Base-by-base conservation (phyloP, 1,140 invertebrate genomes). In the Protaetia brevitarsis region DNA sequence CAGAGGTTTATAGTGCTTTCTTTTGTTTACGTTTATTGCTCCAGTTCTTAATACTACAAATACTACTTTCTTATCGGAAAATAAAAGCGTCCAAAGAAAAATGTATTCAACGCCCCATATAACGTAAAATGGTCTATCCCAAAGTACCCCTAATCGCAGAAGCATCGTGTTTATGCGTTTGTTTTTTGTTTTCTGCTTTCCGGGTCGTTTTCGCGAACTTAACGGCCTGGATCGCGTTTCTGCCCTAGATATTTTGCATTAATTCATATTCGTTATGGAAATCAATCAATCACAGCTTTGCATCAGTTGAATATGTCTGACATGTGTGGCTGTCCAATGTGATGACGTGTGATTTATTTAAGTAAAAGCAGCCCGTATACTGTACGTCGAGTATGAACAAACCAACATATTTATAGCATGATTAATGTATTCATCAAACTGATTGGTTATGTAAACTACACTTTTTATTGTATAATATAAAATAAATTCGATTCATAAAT, bases 91-190 rank as follows among this genome's bases (percentile, higher is more conserved):
- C 16, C 41, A 21, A 51, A 23, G 41, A 51, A 51, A 51, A 51
- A 51, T 51, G 41, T 51, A 51, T 51, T 51, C 41, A 51, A 51
- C 41, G 41, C 41, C 5, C 16, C 41, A 51, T 51, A 51, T 51
- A 51, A 51, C 19, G 19, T 10, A 26, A 7, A 51, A 51, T 51
- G 41, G 41, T 10, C 41, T 19, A 51, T 51, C 16, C 41, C 41
- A 21, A 51, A 51, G 41, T 10, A 23, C 21, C 41, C 11, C 21
- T 51, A 19, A 21, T 8, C 19, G 41, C 10, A 45, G 19, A 45
- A 13, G 13, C 41, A 51, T 51, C 19, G 41, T 51, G 19, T 51
- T 51, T 51, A 51, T 51, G 21, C 23, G 3, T 23, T 21, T 51
- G 41, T 51, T 21, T 51, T 51, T 10, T 19, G 41, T 13, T 51